Evolutionary conservation across 2,113 vertebrate genomes (phyloP), one percentile per base, ranked within the genome.

Genomic region (Petaurus breviceps): DNA sequence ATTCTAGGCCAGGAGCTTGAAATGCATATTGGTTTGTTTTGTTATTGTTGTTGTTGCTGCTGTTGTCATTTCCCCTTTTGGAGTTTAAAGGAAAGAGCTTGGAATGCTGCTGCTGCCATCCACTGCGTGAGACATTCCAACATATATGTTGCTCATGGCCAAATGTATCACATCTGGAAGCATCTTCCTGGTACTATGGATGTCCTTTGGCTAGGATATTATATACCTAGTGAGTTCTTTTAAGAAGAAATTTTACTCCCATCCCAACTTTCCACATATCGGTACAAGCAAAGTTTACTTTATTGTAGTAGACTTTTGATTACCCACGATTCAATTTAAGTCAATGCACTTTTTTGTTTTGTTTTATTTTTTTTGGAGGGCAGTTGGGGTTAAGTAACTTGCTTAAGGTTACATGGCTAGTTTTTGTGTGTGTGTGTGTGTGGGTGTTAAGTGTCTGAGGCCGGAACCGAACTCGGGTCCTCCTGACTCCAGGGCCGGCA

Each of bases 151-250:
- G 84, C n/a, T 43, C n/a, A 90, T 84, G 51, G 61, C 23, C 51
- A 97, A 61, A 57, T 43, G 22, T 50, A 61, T 95, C 91, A 49
- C 19, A 92, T 93, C 52, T 90, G 12, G 47, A 31, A 37, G 3
- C 1, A 24, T 95, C 25, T 26, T 55, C 8, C 55, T 55, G 47
- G 46, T 1, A 94, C 46, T 90, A 68, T 52, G 61, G 26, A 95
- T 46, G 8, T 55, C 47, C 5, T 57, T 91, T 68, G 12, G 49
- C 91, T 93, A 25, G 22, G 92, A 94, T 91, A 68, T 61, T 24
- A 55, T 24, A 54, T 22, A 23, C 52, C 91, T 94, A 25, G 93
- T 93, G 51, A 91, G 68, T 94, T 93, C 25, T 16, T 51, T 95
- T 95, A 89, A 77, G 91, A 51, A 94, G 50, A 84, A 5, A 94